Conservation (phyloP, 2,113 vertebrate genomes). For the Tretioscincus oriximinensis region DNA sequence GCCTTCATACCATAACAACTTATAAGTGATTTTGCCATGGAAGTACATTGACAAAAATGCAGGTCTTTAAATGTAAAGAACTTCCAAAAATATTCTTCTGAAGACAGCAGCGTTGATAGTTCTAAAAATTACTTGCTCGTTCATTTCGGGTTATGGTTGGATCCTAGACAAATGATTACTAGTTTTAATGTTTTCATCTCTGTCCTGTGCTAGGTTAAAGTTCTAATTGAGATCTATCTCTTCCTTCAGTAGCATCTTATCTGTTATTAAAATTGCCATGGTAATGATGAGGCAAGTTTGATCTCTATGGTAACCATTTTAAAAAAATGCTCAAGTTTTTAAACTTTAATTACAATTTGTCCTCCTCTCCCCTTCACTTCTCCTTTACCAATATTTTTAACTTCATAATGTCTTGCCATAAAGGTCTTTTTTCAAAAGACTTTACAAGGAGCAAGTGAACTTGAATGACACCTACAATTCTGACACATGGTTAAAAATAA, state of each 20-base stretch:
- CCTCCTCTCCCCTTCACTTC: background rate
- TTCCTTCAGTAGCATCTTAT: background rate
- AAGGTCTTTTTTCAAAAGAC: background rate
- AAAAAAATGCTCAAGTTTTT: background rate
- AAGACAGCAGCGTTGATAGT: background rate
- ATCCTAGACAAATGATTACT: background rate
- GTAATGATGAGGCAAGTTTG: constrained; percentile 12
- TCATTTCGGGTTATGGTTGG: background rate
- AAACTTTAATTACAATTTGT: background rate
- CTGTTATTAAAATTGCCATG: constrained; percentile 27
- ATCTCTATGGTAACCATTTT: constrained; percentile 24
- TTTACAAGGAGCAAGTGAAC: no score
- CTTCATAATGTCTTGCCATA: no score
- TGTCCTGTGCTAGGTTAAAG: background rate
- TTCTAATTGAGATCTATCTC: background rate
- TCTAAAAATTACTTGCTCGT: background rate
- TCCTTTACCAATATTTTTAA: no score
- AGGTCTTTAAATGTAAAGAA: no score
- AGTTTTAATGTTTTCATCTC: background rate
- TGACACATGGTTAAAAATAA: background rate
- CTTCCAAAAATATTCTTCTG: background rate
- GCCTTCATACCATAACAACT: no score
- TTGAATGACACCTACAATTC: background rate
- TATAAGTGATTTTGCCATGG: no score
- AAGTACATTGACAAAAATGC: no score